phyloP scores from a whole-genome alignment of 2,797 vertebrate species.

The Heterohyrax brucei region DNA sequence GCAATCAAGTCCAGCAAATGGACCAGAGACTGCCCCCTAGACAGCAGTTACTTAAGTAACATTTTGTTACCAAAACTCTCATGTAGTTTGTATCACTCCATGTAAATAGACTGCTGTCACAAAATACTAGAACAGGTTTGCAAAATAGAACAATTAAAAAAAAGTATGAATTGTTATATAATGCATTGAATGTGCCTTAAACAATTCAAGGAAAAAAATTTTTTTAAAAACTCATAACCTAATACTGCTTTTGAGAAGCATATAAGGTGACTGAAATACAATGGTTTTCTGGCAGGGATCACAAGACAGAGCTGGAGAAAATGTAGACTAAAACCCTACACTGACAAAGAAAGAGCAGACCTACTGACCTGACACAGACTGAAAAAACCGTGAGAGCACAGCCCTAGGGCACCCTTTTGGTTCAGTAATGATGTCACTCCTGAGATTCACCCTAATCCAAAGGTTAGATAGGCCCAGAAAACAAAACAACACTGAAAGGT shows the following conservation, averaged over 20 bases:
- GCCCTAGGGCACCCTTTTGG: too few relatives aligned
- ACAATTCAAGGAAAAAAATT: slow-evolving; percentile 38
- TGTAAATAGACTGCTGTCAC: slow-evolving; percentile 27
- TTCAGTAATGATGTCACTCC: too few relatives aligned
- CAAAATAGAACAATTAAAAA: slow-evolving; percentile 23
- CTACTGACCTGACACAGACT: too few relatives aligned
- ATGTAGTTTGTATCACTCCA: neutral
- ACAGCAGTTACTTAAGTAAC: neutral
- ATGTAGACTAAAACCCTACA: too few relatives aligned
- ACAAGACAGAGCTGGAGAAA: too few relatives aligned
- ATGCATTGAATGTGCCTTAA: neutral
- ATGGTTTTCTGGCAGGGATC: too few relatives aligned
- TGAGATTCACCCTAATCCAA: too few relatives aligned
- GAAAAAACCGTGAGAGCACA: too few relatives aligned
- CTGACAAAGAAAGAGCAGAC: too few relatives aligned
- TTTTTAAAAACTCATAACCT: slow-evolving; percentile 39
- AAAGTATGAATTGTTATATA: neutral
- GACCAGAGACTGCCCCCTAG: neutral
- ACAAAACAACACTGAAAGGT: too few relatives aligned
- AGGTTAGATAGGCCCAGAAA: too few relatives aligned
- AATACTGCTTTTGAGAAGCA: neutral
- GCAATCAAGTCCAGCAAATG: neutral
- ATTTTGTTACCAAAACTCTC: neutral
- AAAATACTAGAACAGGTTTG: slow-evolving; percentile 21
- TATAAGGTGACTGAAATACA: too few relatives aligned